Base-by-base conservation (phyloP, 2,113 vertebrate genomes). In the Euleptes europaea region DNA sequence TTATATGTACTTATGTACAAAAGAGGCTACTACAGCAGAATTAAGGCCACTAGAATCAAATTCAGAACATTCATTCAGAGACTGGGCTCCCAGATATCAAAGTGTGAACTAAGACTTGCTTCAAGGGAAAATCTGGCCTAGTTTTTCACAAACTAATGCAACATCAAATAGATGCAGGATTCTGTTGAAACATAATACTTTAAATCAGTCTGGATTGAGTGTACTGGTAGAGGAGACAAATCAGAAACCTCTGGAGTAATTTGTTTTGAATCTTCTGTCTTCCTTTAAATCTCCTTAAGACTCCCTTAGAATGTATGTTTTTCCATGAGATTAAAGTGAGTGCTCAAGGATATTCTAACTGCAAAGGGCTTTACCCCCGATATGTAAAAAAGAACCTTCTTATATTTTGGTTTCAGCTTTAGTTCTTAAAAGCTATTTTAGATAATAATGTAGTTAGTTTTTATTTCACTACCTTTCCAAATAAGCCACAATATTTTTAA, bases 121-220 rank as follows among this genome's bases (percentile, higher is more conserved):
- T 63, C 11, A 84, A 91, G 88, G 63, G 38, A 42, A 93, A 86
- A 76, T 31, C 49, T 1, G 6, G 51, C 33, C 47, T 78, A 35
- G 11, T 80, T 91, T 90, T 80, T 79, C 40, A 83, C 1, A 42
- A 89, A 85, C 83, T 44, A 47, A 84, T 40, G 40, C 57, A 84
- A 82, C 84, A 42, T 73, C 14, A 70, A 80, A 70, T 73, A 84
- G 7, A 86, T 85, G 9, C 35, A 69, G 42, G 2, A 44, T 9
- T 72, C 44, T 57, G 51, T 49, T 60, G 80, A 88, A 81, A 79
- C 81, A 23, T 17, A 78, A 78, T 80, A 88, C 42, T 38, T 82
- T 71, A 85, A 88, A 19, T 31, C 70, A 86, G 73, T 65, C 78
- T 82, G 12, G 26, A 90, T 0, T 88, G 77, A 82, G 71, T 73